phyloP scores from a whole-genome alignment of 2,888 invertebrate genomes.

The Aspidiotus destructor region DNA sequence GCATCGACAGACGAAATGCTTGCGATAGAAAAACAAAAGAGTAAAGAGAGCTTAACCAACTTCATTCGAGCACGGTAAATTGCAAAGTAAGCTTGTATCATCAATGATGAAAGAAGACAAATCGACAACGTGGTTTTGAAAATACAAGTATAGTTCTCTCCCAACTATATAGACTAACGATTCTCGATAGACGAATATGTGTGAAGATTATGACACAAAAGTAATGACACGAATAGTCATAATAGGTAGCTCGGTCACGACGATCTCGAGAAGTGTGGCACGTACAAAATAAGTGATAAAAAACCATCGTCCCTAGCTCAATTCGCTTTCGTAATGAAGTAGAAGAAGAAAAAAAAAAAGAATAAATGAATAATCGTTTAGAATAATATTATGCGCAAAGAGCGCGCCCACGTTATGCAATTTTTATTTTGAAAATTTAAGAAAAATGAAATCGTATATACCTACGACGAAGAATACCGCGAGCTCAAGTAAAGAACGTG shows the following conservation, averaged over 20 bases:
- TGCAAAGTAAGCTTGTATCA: background rate
- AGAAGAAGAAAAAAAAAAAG: background rate
- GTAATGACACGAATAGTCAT: slow-evolving; percentile 29
- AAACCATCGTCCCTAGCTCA: background rate
- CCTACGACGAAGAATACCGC: no score
- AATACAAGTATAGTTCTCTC: background rate
- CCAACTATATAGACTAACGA: no score
- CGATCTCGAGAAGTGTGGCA: slow-evolving; percentile 26
- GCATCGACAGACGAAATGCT: no score
- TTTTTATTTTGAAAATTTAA: slow-evolving; percentile 6
- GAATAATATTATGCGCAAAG: slow-evolving; percentile 25
- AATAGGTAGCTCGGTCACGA: slow-evolving; percentile 32
- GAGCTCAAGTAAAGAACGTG: no score
- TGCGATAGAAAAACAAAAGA: background rate
- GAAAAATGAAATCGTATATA: background rate
- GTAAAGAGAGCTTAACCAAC: background rate
- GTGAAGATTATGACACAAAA: slow-evolving; percentile 29
- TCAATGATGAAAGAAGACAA: background rate
- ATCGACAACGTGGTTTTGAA: background rate
- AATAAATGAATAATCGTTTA: slow-evolving; percentile 16
- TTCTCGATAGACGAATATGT: slow-evolving; percentile 3
- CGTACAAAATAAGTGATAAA: slow-evolving; percentile 32
- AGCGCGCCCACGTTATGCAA: slow-evolving; percentile 16
- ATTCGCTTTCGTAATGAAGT: background rate
- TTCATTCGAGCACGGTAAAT: background rate